Evolutionary conservation across 2,797 vertebrate species (phyloP), one percentile per base, ranked within the genome.

Genomic region (Delichon dasypus): DNA sequence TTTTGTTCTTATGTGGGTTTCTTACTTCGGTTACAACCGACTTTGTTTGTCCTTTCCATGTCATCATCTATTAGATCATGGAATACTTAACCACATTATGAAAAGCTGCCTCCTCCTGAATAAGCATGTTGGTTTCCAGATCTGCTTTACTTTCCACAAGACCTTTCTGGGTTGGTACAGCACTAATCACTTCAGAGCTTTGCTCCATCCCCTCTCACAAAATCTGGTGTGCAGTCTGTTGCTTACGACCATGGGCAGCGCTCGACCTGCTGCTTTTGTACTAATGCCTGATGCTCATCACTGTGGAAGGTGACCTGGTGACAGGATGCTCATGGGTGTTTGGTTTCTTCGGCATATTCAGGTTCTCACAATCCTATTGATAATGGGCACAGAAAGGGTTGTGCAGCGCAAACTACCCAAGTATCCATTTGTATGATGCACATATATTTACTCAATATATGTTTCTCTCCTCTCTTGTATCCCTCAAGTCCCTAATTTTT

Each of bases 361-460:
- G 2, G 1, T 72, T 72, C 13, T 54, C 53, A 77, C 23, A 47
- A 6, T 36, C 26, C 26, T 1, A 0, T 2, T 87, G 17, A 62
- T 17, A 83, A 27, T 3, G 29, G n/a, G 42, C 14, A 64, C 3
- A 42, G 25, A 81, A 81, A 86, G 32, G 38, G 16, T 3, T 4
- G 0, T 21, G 42, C 0, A 6, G 9, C 1, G 0, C 29, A 67
- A 86, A 72, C 22, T 75, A n/a, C 9, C 18, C 8, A 5, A 47
- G 15, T 21, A 55, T 36, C 21, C 32, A 61, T 58, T 58, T 47
- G 21, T 27, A 48, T 1, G 8, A 70, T 7, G 10, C 32, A 38
- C 30, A 70, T 26, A 26, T 64, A 6, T 40, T 90, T 61, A 74
- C 11, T 62, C 22, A 20, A 27, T 4, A 7, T 11, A 32, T 0